Conservation (phyloP, 37 sponge, comb jelly and placozoan genomes). For the Chondrosia reniformis region DNA sequence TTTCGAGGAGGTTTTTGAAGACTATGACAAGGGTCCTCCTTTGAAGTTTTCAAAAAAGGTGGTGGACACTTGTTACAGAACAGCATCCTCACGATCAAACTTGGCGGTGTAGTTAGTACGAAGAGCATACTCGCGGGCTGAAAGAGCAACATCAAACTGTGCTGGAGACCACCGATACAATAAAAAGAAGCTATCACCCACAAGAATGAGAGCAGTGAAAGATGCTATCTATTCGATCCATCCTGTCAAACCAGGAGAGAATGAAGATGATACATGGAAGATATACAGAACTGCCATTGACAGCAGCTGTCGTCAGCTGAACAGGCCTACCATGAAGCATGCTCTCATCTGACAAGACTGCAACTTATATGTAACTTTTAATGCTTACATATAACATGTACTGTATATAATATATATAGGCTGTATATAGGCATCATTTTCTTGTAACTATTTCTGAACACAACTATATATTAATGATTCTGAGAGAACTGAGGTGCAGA, state of each 20-base stretch:
- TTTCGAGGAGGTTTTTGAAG: slow-evolving; percentile 1
- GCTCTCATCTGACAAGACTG: too few relatives aligned
- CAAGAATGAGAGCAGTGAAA: background rate
- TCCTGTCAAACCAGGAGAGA: slow-evolving; percentile 4
- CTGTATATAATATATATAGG: too few relatives aligned
- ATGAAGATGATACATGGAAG: background rate
- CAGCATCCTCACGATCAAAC: background rate
- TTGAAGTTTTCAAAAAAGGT: background rate
- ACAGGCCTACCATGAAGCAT: slow-evolving; percentile 10
- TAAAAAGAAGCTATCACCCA: slow-evolving; percentile 6
- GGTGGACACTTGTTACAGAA: slow-evolving; percentile 3
- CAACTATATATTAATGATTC: too few relatives aligned
- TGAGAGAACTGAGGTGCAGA: too few relatives aligned
- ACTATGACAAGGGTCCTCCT: background rate
- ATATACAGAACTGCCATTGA: background rate
- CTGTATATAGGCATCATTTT: too few relatives aligned
- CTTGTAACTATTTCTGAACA: too few relatives aligned
- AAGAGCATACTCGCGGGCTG: background rate
- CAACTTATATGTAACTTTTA: too few relatives aligned
- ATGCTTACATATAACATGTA: too few relatives aligned
- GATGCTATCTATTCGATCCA: background rate
- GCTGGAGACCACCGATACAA: slow-evolving; percentile 8
- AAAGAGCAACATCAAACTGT: slow-evolving; percentile 15
- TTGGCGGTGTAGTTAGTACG: slow-evolving; percentile 2
- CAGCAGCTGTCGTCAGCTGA: slow-evolving; percentile 2